Evolutionary conservation across 2,113 vertebrate genomes (phyloP).

Genomic region (Vicugna pacos): DNA sequence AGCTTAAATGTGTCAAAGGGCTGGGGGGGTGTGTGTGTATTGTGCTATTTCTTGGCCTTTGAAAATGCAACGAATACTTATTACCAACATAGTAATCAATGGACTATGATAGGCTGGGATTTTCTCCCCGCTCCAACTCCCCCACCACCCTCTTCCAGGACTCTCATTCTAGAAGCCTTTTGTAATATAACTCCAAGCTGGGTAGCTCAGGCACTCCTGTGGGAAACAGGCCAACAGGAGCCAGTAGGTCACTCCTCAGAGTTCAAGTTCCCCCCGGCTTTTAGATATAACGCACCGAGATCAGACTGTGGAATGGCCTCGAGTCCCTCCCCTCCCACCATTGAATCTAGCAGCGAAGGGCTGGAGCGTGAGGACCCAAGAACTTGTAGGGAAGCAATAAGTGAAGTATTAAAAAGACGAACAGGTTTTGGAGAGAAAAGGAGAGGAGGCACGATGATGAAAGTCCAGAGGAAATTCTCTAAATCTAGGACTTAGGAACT

Average conservation of each 20-base stretch:
- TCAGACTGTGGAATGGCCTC: background rate
- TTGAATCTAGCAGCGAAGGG: background rate
- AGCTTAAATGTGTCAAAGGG: slow-evolving; percentile 16
- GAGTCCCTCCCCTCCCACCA: background rate
- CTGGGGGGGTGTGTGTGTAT: background rate
- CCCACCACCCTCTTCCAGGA: background rate
- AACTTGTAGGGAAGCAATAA: background rate
- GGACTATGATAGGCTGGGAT: background rate
- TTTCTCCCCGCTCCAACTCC: background rate
- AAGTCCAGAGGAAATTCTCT: slow-evolving; percentile 6
- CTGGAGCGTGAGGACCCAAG: background rate
- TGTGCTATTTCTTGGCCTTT: background rate
- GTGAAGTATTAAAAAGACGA: background rate
- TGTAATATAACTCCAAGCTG: slow-evolving; percentile 21
- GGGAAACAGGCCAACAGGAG: background rate
- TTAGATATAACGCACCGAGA: background rate
- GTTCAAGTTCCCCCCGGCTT: background rate
- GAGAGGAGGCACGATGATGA: background rate
- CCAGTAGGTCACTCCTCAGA: background rate
- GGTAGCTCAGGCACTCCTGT: background rate
- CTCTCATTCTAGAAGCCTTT: background rate
- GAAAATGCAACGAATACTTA: background rate
- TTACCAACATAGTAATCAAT: background rate
- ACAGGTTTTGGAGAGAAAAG: background rate
- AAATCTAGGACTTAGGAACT: background rate